phyloP scores from a whole-genome alignment of 2,113 vertebrate species.

The Carettochelys insculpta region DNA sequence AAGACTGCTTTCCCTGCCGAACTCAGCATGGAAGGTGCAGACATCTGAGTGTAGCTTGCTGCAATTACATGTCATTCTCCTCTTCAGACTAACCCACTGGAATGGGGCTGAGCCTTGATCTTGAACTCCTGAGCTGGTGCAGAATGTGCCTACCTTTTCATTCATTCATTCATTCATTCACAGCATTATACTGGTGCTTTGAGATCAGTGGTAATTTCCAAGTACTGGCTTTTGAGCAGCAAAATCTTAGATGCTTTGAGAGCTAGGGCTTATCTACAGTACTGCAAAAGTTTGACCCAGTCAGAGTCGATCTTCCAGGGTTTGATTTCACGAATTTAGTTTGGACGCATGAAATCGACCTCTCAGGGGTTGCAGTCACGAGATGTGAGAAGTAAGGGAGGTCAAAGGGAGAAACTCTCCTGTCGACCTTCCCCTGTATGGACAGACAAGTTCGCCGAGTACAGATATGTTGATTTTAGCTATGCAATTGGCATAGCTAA shows the following conservation, averaged over 20 bases:
- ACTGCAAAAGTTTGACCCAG: too few species aligned
- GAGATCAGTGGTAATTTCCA: not conserved
- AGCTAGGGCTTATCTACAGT: too few species aligned
- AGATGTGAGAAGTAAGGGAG: too few species aligned
- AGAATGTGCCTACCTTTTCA: not conserved
- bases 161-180: not conserved
- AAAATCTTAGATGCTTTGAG: not conserved
- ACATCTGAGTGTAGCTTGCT: rapidly evolving
- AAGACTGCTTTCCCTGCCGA: rapidly evolving
- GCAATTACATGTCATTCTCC: not conserved
- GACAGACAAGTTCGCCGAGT: too few species aligned
- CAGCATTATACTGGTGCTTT: not conserved
- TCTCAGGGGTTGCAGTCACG: too few species aligned
- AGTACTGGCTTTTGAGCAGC: not conserved
- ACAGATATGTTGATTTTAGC: too few species aligned
- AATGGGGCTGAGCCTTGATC: not conserved
- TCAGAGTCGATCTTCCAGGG: too few species aligned
- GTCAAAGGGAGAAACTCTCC: too few species aligned
- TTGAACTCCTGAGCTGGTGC: not conserved
- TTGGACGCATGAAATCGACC: too few species aligned
- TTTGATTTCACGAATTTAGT: too few species aligned
- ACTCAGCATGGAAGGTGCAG: rapidly evolving
- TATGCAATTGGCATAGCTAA: too few species aligned
- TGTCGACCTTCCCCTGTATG: too few species aligned
- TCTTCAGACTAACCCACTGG: not conserved